These are phyloP conservation scores for Pristionchus japonicus DNA, from an alignment of 2,888 invertebrate genomes.

Conservation along the genomic window DNA sequence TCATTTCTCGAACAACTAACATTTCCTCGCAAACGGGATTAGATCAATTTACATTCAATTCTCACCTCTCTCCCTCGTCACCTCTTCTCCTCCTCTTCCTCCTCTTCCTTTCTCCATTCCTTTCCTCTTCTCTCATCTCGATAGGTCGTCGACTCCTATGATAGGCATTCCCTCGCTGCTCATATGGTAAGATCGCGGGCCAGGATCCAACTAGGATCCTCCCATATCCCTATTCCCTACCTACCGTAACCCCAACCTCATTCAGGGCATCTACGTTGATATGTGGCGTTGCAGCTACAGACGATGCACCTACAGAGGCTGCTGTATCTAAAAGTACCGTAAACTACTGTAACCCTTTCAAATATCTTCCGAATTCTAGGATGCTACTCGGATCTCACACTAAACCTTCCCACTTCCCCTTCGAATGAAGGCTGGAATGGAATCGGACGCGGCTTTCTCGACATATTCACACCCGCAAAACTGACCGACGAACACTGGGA, in stretches of 20 bases:
- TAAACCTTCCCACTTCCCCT: background rate
- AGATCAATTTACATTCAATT: background rate
- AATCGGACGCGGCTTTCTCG: background rate
- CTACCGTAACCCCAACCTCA: background rate
- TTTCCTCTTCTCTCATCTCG: background rate
- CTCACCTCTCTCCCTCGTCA: background rate
- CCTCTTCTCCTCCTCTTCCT: background rate
- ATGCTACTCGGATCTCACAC: background rate
- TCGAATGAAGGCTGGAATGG: background rate
- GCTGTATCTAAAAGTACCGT: background rate
- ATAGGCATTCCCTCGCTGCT: background rate
- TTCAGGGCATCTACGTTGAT: background rate
- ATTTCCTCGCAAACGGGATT: background rate
- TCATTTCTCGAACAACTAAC: background rate
- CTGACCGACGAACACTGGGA: slow-evolving; percentile 29
- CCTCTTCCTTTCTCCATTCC: background rate
- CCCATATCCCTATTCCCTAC: background rate
- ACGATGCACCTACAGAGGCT: too few relatives aligned
- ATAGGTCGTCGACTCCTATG: background rate
- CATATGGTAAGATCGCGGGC: background rate
- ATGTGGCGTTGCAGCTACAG: background rate
- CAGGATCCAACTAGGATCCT: too few relatives aligned
- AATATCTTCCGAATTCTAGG: too few relatives aligned
- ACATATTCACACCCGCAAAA: background rate
- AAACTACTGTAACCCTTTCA: background rate